phyloP scores from a whole-genome alignment of 2,888 invertebrate species.

The Sarcophaga variegata region DNA sequence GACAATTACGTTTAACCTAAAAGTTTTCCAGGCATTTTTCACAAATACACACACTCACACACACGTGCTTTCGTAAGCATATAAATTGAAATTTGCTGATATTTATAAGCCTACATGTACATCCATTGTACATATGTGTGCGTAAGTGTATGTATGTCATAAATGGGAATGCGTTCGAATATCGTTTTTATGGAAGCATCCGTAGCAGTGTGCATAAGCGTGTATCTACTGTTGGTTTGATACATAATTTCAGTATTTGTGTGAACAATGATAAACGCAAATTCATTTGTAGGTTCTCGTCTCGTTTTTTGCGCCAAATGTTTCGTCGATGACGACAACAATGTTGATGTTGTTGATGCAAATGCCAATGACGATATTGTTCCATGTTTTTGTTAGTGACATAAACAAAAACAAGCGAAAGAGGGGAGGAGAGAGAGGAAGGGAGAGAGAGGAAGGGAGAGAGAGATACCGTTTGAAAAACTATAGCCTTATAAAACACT shows the following conservation, averaged over 20 bases:
- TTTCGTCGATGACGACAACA: neutral
- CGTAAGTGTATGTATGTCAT: neutral
- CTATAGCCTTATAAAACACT: neutral
- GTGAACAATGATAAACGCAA: conserved; percentile 65
- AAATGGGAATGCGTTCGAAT: neutral
- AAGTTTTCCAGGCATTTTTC: conserved; percentile 15
- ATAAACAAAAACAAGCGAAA: conserved; percentile 13
- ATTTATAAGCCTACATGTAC: neutral
- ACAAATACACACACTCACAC: neutral
- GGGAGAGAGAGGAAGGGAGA: too few relatives aligned
- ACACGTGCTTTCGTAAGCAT: neutral
- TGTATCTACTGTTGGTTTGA: conserved; percentile 1
- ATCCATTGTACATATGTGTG: too few relatives aligned
- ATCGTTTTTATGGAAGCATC: neutral
- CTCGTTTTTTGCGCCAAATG: neutral
- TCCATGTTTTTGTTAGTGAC: conserved; percentile 32
- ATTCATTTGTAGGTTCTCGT: conserved; percentile 42
- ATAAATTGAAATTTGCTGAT: neutral
- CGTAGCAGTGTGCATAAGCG: neutral
- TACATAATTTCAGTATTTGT: conserved; percentile 46
- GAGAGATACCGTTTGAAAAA: neutral
- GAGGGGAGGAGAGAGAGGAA: neutral
- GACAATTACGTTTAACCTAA: conserved; percentile 47
- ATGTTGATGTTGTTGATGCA: conserved; percentile 1
- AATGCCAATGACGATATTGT: neutral